These are phyloP conservation scores for Larimichthys crocea DNA, from an alignment of 2,113 vertebrate species.

Conservation along the genomic window DNA sequence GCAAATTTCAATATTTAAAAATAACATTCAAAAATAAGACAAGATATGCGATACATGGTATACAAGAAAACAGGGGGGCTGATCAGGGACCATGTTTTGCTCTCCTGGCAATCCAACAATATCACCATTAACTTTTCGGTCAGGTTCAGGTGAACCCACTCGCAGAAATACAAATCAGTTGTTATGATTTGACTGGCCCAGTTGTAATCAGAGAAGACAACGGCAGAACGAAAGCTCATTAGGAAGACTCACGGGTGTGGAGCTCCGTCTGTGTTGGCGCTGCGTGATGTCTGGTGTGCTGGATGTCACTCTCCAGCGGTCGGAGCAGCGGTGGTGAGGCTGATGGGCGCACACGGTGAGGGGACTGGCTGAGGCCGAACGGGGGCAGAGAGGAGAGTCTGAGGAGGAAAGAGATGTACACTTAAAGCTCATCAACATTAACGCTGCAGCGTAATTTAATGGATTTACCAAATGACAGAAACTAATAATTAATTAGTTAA, in stretches of 20 bases:
- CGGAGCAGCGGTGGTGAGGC: conserved; percentile 88
- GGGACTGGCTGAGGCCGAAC: conserved; percentile 94
- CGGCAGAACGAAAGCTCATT: no score
- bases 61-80: not conserved
- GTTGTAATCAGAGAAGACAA: not conserved
- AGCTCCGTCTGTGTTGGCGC: conserved; percentile 84
- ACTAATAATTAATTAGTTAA: no score
- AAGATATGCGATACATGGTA: not conserved
- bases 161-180: not conserved
- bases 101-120: not conserved
- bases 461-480: rapidly evolving
- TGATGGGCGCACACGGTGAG: conserved; percentile 89
- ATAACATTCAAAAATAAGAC: not conserved
- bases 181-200: not conserved
- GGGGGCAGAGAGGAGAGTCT: conserved; percentile 93
- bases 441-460: rapidly evolving
- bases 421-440: not conserved
- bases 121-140: not conserved
- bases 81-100: not conserved
- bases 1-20: not conserved
- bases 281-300: conserved; percentile 89
- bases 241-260: conserved; percentile 86
- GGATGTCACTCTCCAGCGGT: conserved; percentile 85
- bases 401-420: conserved; percentile 2
- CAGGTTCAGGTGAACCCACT: not conserved